Conservation (phyloP, 1,140 invertebrate genomes). For the Amphibalanus amphitrite region DNA sequence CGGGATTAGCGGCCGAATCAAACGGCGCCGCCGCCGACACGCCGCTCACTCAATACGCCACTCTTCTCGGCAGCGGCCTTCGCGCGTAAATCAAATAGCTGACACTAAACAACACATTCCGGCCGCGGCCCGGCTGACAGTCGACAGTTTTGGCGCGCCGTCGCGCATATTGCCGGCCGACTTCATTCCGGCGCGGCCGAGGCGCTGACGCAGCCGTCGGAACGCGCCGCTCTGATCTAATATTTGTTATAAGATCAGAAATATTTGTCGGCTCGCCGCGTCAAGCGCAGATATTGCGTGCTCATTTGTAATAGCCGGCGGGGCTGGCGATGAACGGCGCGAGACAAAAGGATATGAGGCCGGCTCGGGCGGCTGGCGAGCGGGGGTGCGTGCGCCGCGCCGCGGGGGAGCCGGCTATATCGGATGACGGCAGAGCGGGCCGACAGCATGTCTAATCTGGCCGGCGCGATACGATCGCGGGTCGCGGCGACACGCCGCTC, state of each 20-base stretch:
- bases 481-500: neutral
- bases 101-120: slow-evolving; percentile 1
- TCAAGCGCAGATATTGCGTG: neutral
- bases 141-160: neutral
- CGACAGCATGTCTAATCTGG: neutral
- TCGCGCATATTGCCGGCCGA: neutral
- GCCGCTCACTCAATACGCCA: neutral
- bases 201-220: neutral
- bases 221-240: neutral
- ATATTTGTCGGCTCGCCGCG: neutral
- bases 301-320: neutral
- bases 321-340: neutral
- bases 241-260: slow-evolving; percentile 2
- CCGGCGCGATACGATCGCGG: neutral
- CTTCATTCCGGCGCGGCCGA: neutral
- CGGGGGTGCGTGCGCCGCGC: too few relatives aligned
- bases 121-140: neutral
- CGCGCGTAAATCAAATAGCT: neutral
- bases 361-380: too few relatives aligned
- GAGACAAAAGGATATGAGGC: neutral
- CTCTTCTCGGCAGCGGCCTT: neutral
- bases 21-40: neutral
- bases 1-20: neutral
- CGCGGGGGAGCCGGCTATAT: neutral
- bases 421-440: neutral